phyloP scores from a whole-genome alignment of 2,888 invertebrate genomes.

The Pandemis heparana region DNA sequence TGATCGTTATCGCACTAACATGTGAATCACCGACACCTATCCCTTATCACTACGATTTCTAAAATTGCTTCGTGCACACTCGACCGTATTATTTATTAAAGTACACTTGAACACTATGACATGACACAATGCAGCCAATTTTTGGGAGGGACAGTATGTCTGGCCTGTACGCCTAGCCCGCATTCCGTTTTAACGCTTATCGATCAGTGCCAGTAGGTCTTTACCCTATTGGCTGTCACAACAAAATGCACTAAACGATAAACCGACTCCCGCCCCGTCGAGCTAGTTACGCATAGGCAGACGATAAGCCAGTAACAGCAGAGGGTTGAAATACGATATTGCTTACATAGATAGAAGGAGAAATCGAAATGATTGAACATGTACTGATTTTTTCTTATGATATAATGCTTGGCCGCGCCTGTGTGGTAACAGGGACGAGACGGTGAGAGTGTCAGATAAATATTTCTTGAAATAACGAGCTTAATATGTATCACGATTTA shows the following conservation, averaged over 20 bases:
- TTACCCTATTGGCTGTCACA: background rate
- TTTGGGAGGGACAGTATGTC: background rate
- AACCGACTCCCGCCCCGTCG: background rate
- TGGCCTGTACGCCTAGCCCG: background rate
- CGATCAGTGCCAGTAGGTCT: background rate
- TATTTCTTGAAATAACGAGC: background rate
- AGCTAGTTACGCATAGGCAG: background rate
- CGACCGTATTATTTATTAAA: conserved; percentile 44
- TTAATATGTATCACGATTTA: background rate
- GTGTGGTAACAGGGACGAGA: too few relatives aligned
- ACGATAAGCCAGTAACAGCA: background rate
- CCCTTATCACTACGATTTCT: conserved; percentile 53
- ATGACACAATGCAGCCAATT: conserved; percentile 55
- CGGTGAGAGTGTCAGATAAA: background rate
- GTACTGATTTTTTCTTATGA: too few relatives aligned
- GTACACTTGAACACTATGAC: conserved; percentile 60
- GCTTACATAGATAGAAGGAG: background rate
- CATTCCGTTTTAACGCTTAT: background rate
- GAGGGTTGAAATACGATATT: background rate
- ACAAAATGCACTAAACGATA: background rate
- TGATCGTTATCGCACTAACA: conserved; percentile 75
- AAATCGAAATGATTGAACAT: background rate
- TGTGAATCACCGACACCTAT: conserved; percentile 51
- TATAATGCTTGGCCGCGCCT: background rate
- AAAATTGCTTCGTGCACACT: conserved; percentile 73